phyloP scores from a whole-genome alignment of 64 coral and sea anemone species.

The Catalaphyllia jardinei region DNA sequence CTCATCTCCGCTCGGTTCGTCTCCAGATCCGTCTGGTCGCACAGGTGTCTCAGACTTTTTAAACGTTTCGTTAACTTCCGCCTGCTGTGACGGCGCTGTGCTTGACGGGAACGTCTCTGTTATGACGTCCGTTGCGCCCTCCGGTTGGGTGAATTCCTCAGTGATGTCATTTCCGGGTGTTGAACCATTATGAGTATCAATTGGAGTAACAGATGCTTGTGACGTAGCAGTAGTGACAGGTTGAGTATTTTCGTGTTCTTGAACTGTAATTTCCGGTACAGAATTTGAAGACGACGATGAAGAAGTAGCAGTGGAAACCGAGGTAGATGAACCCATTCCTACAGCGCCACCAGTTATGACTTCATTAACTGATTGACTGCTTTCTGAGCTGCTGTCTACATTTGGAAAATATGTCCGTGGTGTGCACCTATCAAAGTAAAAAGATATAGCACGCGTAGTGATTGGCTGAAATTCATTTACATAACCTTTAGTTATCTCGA shows the following conservation, averaged over 20 bases:
- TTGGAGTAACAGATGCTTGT: slow-evolving; percentile 32
- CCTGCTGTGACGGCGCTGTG: slow-evolving; percentile 1
- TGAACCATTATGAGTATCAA: neutral
- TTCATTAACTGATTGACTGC: slow-evolving; percentile 37
- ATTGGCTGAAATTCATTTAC: neutral
- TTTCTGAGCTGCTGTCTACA: slow-evolving; percentile 16
- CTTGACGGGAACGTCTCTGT: slow-evolving; percentile 21
- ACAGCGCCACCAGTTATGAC: slow-evolving; percentile 17
- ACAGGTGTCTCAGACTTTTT: slow-evolving; percentile 51
- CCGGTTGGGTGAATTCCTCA: slow-evolving; percentile 14
- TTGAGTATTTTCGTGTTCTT: slow-evolving; percentile 2
- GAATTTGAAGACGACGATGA: slow-evolving; percentile 20
- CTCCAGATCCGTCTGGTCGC: slow-evolving; percentile 3
- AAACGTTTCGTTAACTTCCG: slow-evolving; percentile 29
- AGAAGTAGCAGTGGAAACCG: neutral
- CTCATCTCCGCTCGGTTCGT: neutral
- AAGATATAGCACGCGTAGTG: neutral
- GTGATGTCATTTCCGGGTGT: slow-evolving; percentile 8
- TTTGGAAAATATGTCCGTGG: slow-evolving; percentile 1
- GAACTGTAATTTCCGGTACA: slow-evolving; percentile 20
- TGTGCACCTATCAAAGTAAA: neutral
- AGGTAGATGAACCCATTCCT: slow-evolving; percentile 14
- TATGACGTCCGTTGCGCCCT: neutral
- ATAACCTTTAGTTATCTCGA: neutral
- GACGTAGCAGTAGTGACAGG: slow-evolving; percentile 23